Evolutionary conservation across 2,888 invertebrate species (phyloP).

Genomic region (Odontomyia ornata): DNA sequence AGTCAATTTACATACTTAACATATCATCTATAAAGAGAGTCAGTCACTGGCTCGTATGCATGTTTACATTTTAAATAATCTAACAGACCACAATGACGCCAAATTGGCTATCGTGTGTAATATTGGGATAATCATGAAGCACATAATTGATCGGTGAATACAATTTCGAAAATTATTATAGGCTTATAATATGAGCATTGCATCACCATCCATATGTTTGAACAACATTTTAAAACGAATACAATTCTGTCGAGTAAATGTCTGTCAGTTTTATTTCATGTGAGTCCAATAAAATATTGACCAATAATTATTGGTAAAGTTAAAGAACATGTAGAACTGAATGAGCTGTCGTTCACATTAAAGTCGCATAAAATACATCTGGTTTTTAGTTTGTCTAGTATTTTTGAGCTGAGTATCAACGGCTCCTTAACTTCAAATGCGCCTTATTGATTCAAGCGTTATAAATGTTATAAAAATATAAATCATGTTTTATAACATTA

Average conservation of each 20-base stretch:
- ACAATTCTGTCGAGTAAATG: background rate
- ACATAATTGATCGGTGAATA: background rate
- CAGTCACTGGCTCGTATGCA: background rate
- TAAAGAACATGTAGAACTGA: background rate
- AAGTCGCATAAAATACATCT: too few species aligned
- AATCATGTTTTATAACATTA: too few species aligned
- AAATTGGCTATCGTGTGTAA: background rate
- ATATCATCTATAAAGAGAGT: too few species aligned
- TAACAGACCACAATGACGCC: background rate
- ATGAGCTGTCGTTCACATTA: too few species aligned
- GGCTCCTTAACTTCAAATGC: too few species aligned
- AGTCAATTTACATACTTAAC: too few species aligned
- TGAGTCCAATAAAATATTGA: background rate
- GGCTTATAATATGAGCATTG: background rate
- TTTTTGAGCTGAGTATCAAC: too few species aligned
- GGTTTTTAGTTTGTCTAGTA: too few species aligned
- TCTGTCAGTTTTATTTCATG: background rate
- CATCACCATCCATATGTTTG: background rate
- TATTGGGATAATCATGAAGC: background rate
- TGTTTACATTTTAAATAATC: constrained; percentile 18
- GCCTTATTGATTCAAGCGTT: too few species aligned
- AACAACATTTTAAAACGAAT: background rate
- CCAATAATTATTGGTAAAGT: background rate
- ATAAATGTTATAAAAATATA: too few species aligned
- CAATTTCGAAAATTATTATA: background rate